A percentile compares a stretch with the other conserved stretches of the same genome.
Evolutionary conservation across 2,888 invertebrate genomes (phyloP).

Genomic region (Drosophila siamana): DNA sequence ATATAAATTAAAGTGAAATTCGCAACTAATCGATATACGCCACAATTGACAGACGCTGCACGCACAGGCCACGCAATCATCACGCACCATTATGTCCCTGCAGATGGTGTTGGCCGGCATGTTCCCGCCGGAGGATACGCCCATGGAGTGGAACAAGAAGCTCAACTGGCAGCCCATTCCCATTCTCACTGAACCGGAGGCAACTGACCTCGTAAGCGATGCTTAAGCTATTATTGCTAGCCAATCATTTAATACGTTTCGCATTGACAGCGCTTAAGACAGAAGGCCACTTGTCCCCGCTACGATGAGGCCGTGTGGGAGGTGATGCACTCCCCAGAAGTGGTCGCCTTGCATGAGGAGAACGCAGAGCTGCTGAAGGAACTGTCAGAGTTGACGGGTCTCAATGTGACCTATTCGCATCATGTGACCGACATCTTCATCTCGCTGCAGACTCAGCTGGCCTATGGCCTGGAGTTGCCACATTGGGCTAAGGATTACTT

Average conservation of each 20-base stretch:
- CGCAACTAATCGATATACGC: background rate
- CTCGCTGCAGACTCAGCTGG: slow-evolving; percentile 88
- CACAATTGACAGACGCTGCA: slow-evolving; percentile 85
- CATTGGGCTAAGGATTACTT: slow-evolving; percentile 87
- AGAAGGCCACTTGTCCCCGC: slow-evolving; percentile 88
- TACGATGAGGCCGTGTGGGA: slow-evolving; percentile 87
- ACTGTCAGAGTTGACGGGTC: slow-evolving; percentile 86
- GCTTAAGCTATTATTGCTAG: background rate
- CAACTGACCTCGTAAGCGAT: slow-evolving; percentile 86
- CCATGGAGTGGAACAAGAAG: slow-evolving; percentile 87
- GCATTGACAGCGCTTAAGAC: slow-evolving; percentile 86
- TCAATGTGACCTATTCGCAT: slow-evolving; percentile 86
- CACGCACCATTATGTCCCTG: slow-evolving; percentile 91
- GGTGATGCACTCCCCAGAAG: slow-evolving; percentile 85
- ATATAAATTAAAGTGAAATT: background rate
- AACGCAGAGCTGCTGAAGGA: slow-evolving; percentile 86
- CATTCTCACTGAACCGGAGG: slow-evolving; percentile 88
- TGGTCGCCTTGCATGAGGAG: slow-evolving; percentile 84
- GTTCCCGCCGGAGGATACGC: slow-evolving; percentile 87
- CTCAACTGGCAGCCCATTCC: slow-evolving; percentile 93
- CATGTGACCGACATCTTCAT: slow-evolving; percentile 89
- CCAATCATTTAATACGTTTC: background rate
- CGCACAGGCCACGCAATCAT: slow-evolving; percentile 89
- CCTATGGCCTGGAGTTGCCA: slow-evolving; percentile 87
- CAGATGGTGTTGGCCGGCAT: slow-evolving; percentile 89